Conservation (phyloP, 2,797 vertebrate genomes). For the Microcaecilia unicolor region DNA sequence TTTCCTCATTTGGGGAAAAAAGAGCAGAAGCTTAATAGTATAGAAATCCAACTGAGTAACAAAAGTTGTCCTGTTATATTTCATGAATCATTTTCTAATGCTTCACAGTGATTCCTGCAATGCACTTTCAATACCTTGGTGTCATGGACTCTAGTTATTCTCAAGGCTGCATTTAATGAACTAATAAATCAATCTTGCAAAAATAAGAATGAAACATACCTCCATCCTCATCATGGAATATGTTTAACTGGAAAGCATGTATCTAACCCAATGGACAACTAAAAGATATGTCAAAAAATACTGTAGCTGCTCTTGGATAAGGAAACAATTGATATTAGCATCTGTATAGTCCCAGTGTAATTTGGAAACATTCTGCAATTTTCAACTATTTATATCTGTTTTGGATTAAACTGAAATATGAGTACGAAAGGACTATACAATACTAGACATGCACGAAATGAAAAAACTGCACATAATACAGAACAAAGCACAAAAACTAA, state of each 20-base stretch:
- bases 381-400: not conserved
- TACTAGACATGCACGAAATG: slow-evolving; percentile 47
- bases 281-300: slow-evolving; percentile 14
- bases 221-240: slow-evolving; percentile 7
- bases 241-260: not conserved
- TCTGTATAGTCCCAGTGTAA: slow-evolving; percentile 46
- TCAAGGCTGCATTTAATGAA: too few relatives aligned
- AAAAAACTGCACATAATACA: not conserved
- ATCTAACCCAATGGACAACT: not conserved
- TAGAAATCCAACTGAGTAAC: too few relatives aligned
- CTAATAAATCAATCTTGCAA: too few relatives aligned
- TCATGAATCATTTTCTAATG: too few relatives aligned
- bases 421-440: slow-evolving; percentile 50
- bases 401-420: slow-evolving; percentile 15
- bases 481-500: not conserved
- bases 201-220: too few relatives aligned
- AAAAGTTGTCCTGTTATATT: too few relatives aligned
- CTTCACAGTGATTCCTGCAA: too few relatives aligned
- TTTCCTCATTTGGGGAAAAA: too few relatives aligned
- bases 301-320: slow-evolving; percentile 72
- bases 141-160: too few relatives aligned
- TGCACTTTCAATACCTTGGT: too few relatives aligned
- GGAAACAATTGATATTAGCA: slow-evolving; percentile 59
- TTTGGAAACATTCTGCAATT: slow-evolving; percentile 3
- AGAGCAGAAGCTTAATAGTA: too few relatives aligned